Base-by-base conservation (phyloP, 2,797 vertebrate genomes). In the Erpetoichthys calabaricus region DNA sequence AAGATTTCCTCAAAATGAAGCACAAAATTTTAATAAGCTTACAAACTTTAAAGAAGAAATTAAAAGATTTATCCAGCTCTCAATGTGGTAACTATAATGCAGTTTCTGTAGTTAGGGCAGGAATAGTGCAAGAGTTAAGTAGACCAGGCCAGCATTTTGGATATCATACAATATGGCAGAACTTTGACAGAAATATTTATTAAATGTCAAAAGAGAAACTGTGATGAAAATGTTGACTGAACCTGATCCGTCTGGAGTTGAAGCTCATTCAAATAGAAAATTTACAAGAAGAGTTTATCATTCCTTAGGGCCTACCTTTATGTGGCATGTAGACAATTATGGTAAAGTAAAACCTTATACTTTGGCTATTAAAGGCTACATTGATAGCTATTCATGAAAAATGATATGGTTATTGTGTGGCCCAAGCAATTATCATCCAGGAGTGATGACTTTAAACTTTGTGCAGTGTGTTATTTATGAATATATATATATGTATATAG, bases 241-340 rank as follows among this genome's bases (percentile, higher is more conserved):
- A 4, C 53, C 68, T 52, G 59, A 70, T 57, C 62, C 66, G n/a
- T 47, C 44, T 58, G 62, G 60, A 56, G 51, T 63, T 61, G 45
- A 65, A 54, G 60, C 55, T 53, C 4, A 45, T 56, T 46, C 64
- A 54, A 58, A 54, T 43, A 9, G 42, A 58, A 66, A 44, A 60
- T 62, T 64, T 59, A 54, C 66, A 45, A 57, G 44, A 59, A 65
- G 60, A 57, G 67, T 62, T 25, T 68, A 61, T 59, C 53, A 50
- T n/a, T 59, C 61, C 6, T 4, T 25, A 44, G 57, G 60, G 57
- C 61, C 65, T 58, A 69, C 64, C 60, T 60, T 66, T 62, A 62
- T 63, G 52, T 69, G 57, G 65, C 62, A 65, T 43, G 41, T 66
- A 1, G 57, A 64, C 58, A 63, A 56, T 3, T 65, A 64, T 45